Percentiles rank a stretch among this genome's conserved stretches.
These are phyloP conservation scores for Drosophila gaucha DNA, from an alignment of 2,888 invertebrate genomes.

Conservation along the genomic window DNA sequence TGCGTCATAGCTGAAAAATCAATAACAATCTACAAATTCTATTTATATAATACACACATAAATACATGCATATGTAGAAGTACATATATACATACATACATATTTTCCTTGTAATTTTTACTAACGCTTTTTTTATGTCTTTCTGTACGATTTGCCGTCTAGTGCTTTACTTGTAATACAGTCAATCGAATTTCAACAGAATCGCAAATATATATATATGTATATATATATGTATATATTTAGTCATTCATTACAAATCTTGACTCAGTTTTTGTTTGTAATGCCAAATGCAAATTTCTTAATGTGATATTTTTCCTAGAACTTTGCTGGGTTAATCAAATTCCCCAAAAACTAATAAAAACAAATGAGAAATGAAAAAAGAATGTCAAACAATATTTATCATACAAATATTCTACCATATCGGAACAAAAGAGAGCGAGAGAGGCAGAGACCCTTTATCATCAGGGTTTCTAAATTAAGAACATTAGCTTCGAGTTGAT, in stretches of 20 bases:
- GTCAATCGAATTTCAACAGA: constrained; percentile 42
- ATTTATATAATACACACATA: constrained; percentile 28
- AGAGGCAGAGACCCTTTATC: constrained; percentile 11
- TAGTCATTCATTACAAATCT: not conserved
- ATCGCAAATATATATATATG: constrained; percentile 4
- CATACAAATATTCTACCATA: constrained; percentile 5
- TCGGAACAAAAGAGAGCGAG: constrained; percentile 4
- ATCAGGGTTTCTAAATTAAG: constrained; percentile 11
- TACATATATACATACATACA: not conserved
- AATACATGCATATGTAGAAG: constrained; percentile 1
- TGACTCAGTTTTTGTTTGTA: constrained; percentile 29
- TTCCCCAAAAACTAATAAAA: constrained; percentile 15
- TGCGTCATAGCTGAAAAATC: constrained; percentile 44
- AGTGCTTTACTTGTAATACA: constrained; percentile 31
- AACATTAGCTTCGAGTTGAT: constrained; percentile 13
- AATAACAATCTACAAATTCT: constrained; percentile 30
- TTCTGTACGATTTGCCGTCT: constrained; percentile 15
- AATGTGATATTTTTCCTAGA: constrained; percentile 40
- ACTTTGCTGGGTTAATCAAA: constrained; percentile 35
- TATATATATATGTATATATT: not conserved
- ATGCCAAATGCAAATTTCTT: constrained; percentile 40
- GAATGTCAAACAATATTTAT: constrained; percentile 34
- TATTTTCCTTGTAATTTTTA: constrained; percentile 44
- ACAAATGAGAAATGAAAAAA: constrained; percentile 10
- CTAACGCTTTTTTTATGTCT: constrained; percentile 26